Evolutionary conservation across 1,140 invertebrate species (phyloP).

Genomic region (Drosophila oshimai): DNA sequence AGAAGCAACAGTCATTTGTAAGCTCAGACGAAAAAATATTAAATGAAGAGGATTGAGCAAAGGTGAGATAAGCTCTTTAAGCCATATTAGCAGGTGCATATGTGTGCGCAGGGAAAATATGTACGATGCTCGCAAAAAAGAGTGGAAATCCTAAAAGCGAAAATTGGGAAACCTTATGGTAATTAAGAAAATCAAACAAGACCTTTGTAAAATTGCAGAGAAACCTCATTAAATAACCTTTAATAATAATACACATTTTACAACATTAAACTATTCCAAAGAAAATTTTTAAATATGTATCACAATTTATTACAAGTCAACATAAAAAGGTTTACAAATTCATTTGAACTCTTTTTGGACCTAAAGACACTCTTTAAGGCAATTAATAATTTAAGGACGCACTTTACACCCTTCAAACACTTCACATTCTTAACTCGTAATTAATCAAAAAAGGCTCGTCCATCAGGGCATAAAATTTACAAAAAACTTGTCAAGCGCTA

Average conservation of each 20-base stretch:
- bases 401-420: conserved; percentile 3
- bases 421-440: conserved; percentile 30
- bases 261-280: too few relatives aligned
- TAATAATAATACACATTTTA: too few relatives aligned
- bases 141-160: too few relatives aligned
- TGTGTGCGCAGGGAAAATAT: neutral
- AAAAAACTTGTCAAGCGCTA: conserved; percentile 57
- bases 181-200: too few relatives aligned
- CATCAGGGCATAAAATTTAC: conserved; percentile 60
- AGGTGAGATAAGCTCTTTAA: conserved; percentile 74
- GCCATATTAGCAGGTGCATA: conserved; percentile 49
- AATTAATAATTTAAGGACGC: conserved; percentile 19
- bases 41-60: conserved; percentile 11
- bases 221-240: too few relatives aligned
- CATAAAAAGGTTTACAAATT: neutral
- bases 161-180: too few relatives aligned
- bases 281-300: too few relatives aligned
- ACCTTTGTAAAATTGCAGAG: too few relatives aligned
- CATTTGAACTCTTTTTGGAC: neutral
- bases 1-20: conserved; percentile 57
- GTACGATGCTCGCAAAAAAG: too few relatives aligned
- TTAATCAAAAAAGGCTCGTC: conserved; percentile 68
- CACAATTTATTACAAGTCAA: too few relatives aligned
- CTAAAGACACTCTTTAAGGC: neutral
- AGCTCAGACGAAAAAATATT: conserved; percentile 37